Evolutionary conservation across 2,797 vertebrate genomes (phyloP), one percentile per base, ranked within the genome.

Genomic region (Knipowitschia caucasica): DNA sequence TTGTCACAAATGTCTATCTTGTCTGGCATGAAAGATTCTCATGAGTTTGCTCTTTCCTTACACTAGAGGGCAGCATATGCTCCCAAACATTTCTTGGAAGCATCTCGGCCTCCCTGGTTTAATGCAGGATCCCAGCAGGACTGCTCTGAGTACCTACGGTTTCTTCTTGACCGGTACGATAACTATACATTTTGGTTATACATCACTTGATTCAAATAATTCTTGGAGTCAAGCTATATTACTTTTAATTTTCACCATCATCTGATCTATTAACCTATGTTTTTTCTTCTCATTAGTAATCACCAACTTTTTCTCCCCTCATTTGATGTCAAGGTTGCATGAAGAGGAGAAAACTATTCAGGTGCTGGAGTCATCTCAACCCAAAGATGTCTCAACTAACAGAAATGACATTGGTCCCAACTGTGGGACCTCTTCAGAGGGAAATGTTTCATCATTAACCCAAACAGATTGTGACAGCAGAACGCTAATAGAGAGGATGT

Each of bases 51-150:
- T 12, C 52, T 18, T 36, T 50, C 29, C 45, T 23, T 42, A 24
- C 49, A 75, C 64, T 78, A 99, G 96, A 94, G 97, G 86, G 94
- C 95, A 83, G 96, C 96, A 11, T 99, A 95, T 1, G 94, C 94
- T 59, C 97, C 97, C 64, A 91, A 90, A 71, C 92, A 89, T 84
- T 98, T 99, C 82, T 90, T 99, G 73, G 96, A 99, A 59, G 92
- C 86, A n/a, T 98, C 95, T 52, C 94, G 95, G 47, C 97, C 97
- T 8, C 92, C 96, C 0, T 99, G 97, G 97, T 99, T 99, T 73
- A 94, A 94, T 3, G 80, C 85, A 33, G 91, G 96, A 62, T 96
- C 96, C 14, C 97, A 99, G 74, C 96, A 99, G 81, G 96, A 99
- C 86, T 99, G 97, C 73, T 98, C 95, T 0, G 95, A 99, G 59